These are phyloP conservation scores for Formica exsecta DNA, from an alignment of 1,140 invertebrate species.

Conservation along the genomic window DNA sequence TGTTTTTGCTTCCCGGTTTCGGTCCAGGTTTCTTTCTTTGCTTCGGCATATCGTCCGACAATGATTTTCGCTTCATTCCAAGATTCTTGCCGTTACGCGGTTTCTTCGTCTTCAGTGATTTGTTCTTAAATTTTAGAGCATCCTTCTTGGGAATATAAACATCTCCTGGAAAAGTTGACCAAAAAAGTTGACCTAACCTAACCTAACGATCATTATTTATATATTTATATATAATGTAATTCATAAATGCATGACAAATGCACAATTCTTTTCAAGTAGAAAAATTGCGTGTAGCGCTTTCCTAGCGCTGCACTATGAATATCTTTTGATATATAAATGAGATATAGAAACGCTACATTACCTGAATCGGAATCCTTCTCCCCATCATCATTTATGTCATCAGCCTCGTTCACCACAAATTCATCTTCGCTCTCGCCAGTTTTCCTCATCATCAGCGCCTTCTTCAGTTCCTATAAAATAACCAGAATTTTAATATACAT, in stretches of 20 bases:
- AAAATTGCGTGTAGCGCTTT: no score
- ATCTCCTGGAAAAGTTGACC: constrained; percentile 77
- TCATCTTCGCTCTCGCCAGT: constrained; percentile 88
- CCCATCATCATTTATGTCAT: constrained; percentile 86
- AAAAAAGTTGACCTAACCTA: background rate
- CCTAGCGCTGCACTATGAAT: no score
- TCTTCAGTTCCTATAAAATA: constrained; percentile 83
- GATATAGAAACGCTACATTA: constrained; percentile 61
- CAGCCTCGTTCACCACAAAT: constrained; percentile 86
- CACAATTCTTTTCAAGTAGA: no score
- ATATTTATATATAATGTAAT: background rate
- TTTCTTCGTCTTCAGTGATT: constrained; percentile 80
- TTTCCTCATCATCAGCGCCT: constrained; percentile 82
- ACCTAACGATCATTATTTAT: background rate
- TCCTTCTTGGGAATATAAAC: constrained; percentile 85
- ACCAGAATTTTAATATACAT: background rate
- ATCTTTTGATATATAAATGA: background rate
- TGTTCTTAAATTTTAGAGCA: constrained; percentile 76
- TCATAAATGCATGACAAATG: background rate
- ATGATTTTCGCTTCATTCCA: constrained; percentile 76
- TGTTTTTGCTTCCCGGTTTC: constrained; percentile 85
- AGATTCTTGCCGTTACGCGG: constrained; percentile 82
- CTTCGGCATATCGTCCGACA: constrained; percentile 81
- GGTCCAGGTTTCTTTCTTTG: constrained; percentile 84
- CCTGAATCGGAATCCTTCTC: constrained; percentile 85